These are phyloP conservation scores for Xiphias gladius DNA, from an alignment of 2,113 vertebrate species.

Conservation along the genomic window DNA sequence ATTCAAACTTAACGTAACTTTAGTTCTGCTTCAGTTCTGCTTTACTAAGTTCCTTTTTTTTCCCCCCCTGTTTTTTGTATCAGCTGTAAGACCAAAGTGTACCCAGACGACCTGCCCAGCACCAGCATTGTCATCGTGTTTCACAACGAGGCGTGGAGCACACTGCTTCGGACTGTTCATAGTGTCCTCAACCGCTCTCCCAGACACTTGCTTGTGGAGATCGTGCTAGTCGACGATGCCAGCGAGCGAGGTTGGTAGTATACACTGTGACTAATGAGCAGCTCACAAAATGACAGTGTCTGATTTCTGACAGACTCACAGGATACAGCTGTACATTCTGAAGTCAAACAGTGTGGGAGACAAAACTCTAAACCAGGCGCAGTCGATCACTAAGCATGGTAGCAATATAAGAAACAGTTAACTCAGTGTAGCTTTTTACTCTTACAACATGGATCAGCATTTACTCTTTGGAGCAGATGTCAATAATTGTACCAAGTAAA, in stretches of 20 bases:
- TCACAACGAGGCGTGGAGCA: slow-evolving; percentile 99
- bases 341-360: not conserved
- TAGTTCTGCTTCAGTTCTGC: not conserved
- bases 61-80: not conserved
- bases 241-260: slow-evolving; percentile 91
- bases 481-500: not conserved
- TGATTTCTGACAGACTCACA: not conserved
- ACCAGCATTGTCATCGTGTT: slow-evolving; percentile 99
- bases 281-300: not conserved
- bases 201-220: slow-evolving; percentile 89
- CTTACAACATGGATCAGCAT: not conserved
- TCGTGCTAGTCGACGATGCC: slow-evolving; percentile 96
- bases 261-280: not conserved
- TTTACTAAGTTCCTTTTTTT: not conserved
- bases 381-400: not conserved
- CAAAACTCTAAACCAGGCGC: not conserved
- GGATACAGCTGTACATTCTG: not conserved
- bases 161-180: slow-evolving; percentile 92
- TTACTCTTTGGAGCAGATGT: not conserved
- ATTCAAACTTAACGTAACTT: not conserved
- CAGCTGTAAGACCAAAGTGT: slow-evolving; percentile 96
- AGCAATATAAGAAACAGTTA: not conserved
- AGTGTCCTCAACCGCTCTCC: slow-evolving; percentile 94
- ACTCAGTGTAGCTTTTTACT: not conserved
- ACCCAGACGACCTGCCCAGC: slow-evolving; percentile 91